Evolutionary conservation across 2,888 invertebrate genomes (phyloP).

Genomic region (Amorpha juglandis): DNA sequence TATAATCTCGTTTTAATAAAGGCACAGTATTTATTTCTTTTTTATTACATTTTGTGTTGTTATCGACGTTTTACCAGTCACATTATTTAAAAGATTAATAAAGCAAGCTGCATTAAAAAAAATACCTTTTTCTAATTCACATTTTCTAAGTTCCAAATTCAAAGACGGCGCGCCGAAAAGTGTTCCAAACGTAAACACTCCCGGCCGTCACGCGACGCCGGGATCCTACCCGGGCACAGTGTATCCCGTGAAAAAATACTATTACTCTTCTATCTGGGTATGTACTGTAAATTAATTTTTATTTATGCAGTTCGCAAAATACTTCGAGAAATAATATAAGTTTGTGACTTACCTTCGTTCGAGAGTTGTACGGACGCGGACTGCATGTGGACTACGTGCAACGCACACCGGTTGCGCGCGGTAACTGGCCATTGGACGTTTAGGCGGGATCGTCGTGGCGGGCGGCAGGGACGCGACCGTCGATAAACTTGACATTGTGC

Average conservation of each 20-base stretch:
- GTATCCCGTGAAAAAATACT: background rate
- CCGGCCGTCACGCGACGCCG: constrained; percentile 12
- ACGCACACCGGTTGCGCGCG: constrained; percentile 28
- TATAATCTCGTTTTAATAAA: too few relatives aligned
- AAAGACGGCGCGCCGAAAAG: constrained; percentile 2
- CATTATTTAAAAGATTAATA: too few relatives aligned
- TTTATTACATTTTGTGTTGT: too few relatives aligned
- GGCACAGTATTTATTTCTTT: too few relatives aligned
- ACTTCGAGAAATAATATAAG: constrained; percentile 2
- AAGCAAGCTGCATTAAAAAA: too few relatives aligned
- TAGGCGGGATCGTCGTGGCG: constrained; percentile 21
- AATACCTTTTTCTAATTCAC: too few relatives aligned
- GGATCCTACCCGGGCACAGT: background rate
- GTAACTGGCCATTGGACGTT: constrained; percentile 17
- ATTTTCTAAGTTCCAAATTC: constrained; percentile 6
- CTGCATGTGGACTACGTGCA: constrained; percentile 21
- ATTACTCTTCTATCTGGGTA: background rate
- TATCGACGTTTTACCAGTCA: too few relatives aligned
- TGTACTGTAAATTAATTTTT: background rate
- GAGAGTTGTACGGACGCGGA: constrained; percentile 14
- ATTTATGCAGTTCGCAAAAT: constrained; percentile 2
- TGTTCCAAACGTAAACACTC: constrained; percentile 15
- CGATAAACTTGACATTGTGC: constrained; percentile 25
- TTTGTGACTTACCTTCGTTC: constrained; percentile 21
- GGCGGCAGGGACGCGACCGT: constrained; percentile 11